Conservation (phyloP, 53 echinoderm and acorn worm genomes). For the Antedon mediterranea region DNA sequence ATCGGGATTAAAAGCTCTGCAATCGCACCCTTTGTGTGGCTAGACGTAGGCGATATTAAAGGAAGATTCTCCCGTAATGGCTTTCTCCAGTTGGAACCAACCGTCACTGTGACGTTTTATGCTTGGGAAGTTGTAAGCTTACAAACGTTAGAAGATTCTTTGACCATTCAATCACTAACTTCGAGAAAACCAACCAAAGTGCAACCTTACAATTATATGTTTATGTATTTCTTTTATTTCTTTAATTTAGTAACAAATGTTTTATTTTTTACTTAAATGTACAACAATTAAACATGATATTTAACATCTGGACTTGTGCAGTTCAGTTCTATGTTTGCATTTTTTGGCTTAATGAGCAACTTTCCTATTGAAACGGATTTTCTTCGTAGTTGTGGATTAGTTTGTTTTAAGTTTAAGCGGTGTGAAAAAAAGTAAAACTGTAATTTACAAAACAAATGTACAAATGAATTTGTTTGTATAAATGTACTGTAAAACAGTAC, state of each 20-base stretch:
- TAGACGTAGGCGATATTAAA: constrained; percentile 30
- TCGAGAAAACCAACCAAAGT: neutral
- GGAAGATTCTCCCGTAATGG: constrained; percentile 81
- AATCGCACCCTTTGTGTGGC: constrained; percentile 72
- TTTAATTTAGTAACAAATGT: neutral
- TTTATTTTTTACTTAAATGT: neutral
- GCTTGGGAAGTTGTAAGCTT: constrained; percentile 37
- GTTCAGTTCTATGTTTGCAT: too few species aligned
- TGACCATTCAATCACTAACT: constrained; percentile 37
- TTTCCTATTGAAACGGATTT: too few species aligned
- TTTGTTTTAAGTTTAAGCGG: too few species aligned
- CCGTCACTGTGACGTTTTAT: constrained; percentile 24
- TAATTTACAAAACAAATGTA: too few species aligned
- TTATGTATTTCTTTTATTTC: neutral
- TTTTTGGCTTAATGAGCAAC: too few species aligned
- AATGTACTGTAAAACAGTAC: too few species aligned
- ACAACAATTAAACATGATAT: too few species aligned
- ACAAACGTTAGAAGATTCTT: constrained; percentile 22
- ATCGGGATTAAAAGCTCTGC: constrained; percentile 27
- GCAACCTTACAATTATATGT: neutral
- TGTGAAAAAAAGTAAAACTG: too few species aligned
- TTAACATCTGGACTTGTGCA: too few species aligned
- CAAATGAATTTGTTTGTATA: too few species aligned
- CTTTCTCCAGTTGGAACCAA: constrained; percentile 38
- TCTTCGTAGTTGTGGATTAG: too few species aligned